Conservation (phyloP, 2,888 invertebrate species). For the Dryococelus australis region DNA sequence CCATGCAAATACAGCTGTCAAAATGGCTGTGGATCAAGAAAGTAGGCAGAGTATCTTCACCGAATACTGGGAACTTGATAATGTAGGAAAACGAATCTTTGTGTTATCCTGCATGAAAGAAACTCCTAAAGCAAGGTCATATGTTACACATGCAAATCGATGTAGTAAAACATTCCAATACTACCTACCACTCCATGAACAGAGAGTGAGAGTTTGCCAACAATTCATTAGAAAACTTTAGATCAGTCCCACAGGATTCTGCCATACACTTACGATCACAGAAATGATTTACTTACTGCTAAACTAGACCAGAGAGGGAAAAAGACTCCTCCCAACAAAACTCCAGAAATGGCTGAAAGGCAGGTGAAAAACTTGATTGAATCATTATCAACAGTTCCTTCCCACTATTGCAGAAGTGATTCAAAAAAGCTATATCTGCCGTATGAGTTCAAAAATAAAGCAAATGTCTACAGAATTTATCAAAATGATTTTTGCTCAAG, state of each 20-base stretch:
- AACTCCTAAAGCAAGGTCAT: no score
- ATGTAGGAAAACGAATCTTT: no score
- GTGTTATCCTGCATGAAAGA: no score
- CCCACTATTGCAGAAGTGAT: no score
- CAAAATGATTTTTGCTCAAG: background rate
- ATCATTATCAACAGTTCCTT: background rate
- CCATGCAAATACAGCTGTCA: no score
- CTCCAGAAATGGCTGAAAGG: background rate
- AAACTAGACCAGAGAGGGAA: background rate
- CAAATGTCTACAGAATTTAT: conserved; percentile 6
- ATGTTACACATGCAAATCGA: no score
- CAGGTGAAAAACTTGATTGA: background rate
- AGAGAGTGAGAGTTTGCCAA: background rate
- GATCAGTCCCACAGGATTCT: background rate
- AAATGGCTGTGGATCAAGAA: no score
- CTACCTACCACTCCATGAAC: background rate
- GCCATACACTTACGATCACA: background rate
- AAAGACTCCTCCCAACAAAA: background rate
- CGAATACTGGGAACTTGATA: no score
- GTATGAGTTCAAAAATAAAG: background rate
- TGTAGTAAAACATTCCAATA: background rate
- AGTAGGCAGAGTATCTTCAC: no score
- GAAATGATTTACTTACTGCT: background rate
- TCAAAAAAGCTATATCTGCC: background rate
- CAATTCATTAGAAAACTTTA: background rate